Conservation (phyloP, 1,140 invertebrate genomes). For the Apis florea region DNA sequence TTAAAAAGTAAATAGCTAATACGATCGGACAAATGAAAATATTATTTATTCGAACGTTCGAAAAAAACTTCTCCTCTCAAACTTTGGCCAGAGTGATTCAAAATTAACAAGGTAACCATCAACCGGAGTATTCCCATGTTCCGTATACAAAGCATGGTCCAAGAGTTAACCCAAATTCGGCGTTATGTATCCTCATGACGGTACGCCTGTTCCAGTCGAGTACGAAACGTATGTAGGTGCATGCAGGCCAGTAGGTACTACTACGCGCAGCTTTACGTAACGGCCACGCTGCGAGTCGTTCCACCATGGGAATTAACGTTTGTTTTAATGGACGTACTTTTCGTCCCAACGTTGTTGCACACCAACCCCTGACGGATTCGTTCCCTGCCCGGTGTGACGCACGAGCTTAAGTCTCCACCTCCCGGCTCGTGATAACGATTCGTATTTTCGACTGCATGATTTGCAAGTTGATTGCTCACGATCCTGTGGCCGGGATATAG, state of each 20-base stretch:
- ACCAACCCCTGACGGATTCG: conserved; percentile 21
- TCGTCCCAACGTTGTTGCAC: conserved; percentile 23
- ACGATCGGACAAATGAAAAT: no score
- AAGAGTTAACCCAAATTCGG: conserved; percentile 47
- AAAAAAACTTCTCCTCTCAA: background rate
- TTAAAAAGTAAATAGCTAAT: no score
- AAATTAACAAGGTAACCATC: background rate
- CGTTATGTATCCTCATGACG: conserved; percentile 8
- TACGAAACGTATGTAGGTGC: conserved; percentile 15
- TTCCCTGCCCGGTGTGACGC: conserved; percentile 26
- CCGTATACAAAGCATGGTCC: background rate
- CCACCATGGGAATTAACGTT: conserved; percentile 55
- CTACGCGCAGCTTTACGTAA: conserved; percentile 44
- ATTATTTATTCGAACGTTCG: background rate
- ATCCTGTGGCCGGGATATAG: background rate
- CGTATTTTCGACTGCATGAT: background rate
- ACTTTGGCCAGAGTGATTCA: background rate
- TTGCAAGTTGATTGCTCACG: conserved; percentile 34
- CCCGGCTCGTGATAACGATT: conserved; percentile 10
- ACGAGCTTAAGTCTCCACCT: conserved; percentile 1
- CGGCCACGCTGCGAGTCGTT: conserved; percentile 28
- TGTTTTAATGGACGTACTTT: conserved; percentile 59
- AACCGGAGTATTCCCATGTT: conserved; percentile 20
- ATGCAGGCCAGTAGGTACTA: background rate
- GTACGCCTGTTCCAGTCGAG: conserved; percentile 4